Conservation (phyloP, 2,888 invertebrate species). For the Philereme vetulata region DNA sequence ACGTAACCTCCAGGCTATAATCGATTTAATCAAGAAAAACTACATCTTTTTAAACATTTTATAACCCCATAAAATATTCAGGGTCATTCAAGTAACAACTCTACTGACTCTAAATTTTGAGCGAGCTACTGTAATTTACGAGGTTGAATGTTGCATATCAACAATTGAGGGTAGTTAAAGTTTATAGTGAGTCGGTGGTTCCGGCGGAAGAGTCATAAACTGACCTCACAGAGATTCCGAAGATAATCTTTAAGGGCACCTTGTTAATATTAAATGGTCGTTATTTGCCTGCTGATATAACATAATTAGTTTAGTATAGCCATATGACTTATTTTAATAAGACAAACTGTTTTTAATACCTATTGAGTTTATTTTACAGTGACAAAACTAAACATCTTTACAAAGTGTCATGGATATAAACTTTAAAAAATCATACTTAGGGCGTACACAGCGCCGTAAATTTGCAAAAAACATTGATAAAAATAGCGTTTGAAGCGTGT, state of each 20-base stretch:
- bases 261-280: constrained; percentile 79
- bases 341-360: background rate
- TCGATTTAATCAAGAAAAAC: constrained; percentile 41
- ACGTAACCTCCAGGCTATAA: constrained; percentile 32
- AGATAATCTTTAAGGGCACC: constrained; percentile 77
- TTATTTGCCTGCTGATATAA: constrained; percentile 72
- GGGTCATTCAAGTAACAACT: constrained; percentile 49
- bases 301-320: constrained; percentile 57
- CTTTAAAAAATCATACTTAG: too few species aligned
- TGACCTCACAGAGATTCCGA: constrained; percentile 68
- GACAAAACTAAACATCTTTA: too few species aligned
- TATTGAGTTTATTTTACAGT: too few species aligned
- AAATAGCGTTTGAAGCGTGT: too few species aligned
- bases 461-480: too few species aligned
- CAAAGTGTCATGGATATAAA: too few species aligned
- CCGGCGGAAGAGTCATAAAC: constrained; percentile 76
- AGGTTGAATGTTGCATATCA: constrained; percentile 59
- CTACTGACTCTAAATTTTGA: constrained; percentile 51
- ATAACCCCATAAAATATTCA: constrained; percentile 60
- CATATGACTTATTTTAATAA: constrained; percentile 10
- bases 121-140: constrained; percentile 63
- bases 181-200: constrained; percentile 66
- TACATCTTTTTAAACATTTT: constrained; percentile 54
- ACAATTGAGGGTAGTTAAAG: constrained; percentile 58
- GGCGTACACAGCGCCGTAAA: too few species aligned